Base-by-base conservation (phyloP, 2,113 vertebrate species). In the Periophthalmodon schlosseri region DNA sequence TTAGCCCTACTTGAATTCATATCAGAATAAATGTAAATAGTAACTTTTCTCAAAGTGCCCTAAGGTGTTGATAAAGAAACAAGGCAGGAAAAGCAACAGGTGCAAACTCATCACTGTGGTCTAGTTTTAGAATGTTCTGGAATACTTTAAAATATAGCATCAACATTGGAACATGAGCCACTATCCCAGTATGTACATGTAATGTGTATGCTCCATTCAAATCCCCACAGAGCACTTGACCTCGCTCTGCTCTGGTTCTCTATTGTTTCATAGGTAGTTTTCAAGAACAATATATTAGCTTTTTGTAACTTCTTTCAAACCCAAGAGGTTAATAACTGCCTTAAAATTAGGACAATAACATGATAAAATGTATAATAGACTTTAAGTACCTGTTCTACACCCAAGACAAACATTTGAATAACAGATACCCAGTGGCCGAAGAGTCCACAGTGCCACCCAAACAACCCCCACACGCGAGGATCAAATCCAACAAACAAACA, bases 371-470 rank as follows among this genome's bases (percentile, higher is more conserved):
- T 3, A 33, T 16, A 36, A 11, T 13, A 8, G 34, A 9, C 16
- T 39, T 39, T 65, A 10, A 65, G 34, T 44, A 65, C 63, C 63
- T 39, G 18, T n/a, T 65, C 33, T 65, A 65, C 63, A 44, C 33
- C 14, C 9, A 39, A 65, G 20, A 65, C 34, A 36, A n/a, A 65
- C 16, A 64, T 44, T 34, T 65, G 18, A 44, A n/a, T 65, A 39
- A 39, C 34, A 39, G 3, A 65, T 12, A 20, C 7, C 18, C 33
- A 39, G 20, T 44, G 20, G 63, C 44, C 13, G 33, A 63, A 64
- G 33, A 10, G 28, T 10, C 24, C 28, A 28, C 57, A 14, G 11
- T 14, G 15, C 28, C 33, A 20, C 5, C 33, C 21, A 28, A 24
- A 60, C 21, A 12, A 57, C 2, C 56, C 56, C 21, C 57, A 60